phyloP scores from a whole-genome alignment of 2,888 invertebrate genomes.

The Drosophila meridiana region DNA sequence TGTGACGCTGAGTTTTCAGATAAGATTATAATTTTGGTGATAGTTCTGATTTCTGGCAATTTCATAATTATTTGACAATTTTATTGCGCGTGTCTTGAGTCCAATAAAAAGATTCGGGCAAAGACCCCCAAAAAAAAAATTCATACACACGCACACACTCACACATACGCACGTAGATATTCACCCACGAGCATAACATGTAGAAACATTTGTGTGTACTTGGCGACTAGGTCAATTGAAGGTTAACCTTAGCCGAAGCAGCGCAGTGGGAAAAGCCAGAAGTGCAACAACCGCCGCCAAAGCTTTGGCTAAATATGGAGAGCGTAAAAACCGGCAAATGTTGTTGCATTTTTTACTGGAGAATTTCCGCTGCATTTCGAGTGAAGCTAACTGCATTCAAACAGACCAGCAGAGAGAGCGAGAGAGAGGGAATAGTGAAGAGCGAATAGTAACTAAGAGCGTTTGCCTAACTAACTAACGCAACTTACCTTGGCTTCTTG shows the following conservation, averaged over 20 bases:
- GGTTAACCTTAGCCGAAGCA: constrained; percentile 66
- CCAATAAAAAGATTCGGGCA: constrained; percentile 23
- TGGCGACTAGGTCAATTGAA: constrained; percentile 74
- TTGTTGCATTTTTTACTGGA: constrained; percentile 58
- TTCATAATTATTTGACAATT: neutral
- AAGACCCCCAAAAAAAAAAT: constrained; percentile 23
- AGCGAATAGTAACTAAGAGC: neutral
- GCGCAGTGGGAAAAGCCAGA: constrained; percentile 49
- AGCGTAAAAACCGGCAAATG: constrained; percentile 50
- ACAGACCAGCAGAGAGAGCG: neutral
- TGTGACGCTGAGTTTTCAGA: constrained; percentile 10
- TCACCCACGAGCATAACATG: constrained; percentile 14
- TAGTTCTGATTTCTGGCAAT: neutral
- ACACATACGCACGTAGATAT: constrained; percentile 18
- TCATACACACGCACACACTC: neutral
- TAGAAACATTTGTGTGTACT: constrained; percentile 50
- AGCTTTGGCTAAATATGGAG: constrained; percentile 21
- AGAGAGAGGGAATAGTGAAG: constrained; percentile 3
- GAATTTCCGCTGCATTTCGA: constrained; percentile 38
- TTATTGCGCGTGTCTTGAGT: constrained; percentile 11
- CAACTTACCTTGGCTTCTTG: constrained; percentile 82
- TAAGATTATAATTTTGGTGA: constrained; percentile 17
- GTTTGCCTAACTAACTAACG: neutral
- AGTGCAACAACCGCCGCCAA: constrained; percentile 48
- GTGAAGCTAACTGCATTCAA: constrained; percentile 33